Conservation (phyloP, 1,140 invertebrate genomes). For the Euglossa dilemma region DNA sequence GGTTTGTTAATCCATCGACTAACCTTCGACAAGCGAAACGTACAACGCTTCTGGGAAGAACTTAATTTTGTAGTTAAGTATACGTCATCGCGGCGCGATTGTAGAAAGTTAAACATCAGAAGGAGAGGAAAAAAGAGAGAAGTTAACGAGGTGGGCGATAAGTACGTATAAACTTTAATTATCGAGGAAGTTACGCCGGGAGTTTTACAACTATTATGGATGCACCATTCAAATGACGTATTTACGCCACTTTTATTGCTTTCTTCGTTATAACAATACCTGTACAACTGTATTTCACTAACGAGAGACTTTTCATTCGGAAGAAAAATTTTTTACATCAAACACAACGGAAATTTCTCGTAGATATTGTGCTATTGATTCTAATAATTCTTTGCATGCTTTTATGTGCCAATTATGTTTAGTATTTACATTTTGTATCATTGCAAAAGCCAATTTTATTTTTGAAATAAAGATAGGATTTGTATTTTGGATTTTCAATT, state of each 20-base stretch:
- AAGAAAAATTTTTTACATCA: no score
- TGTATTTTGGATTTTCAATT: no score
- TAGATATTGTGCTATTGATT: no score
- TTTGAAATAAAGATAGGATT: no score
- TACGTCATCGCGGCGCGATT: background rate
- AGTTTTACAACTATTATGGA: background rate
- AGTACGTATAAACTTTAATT: conserved; percentile 22
- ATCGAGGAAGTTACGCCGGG: conserved; percentile 3
- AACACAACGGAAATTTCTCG: no score
- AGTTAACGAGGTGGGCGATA: background rate
- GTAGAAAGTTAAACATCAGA: conserved; percentile 11
- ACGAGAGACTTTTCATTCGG: background rate
- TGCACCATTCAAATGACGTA: background rate
- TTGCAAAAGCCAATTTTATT: no score
- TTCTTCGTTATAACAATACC: background rate
- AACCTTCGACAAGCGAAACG: background rate
- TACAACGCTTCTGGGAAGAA: background rate
- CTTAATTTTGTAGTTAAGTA: no score
- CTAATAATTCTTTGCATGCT: no score
- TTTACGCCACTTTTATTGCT: background rate
- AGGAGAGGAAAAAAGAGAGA: background rate
- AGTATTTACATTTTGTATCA: no score
- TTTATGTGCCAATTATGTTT: no score
- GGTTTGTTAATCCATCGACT: no score
- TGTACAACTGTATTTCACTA: background rate